Percentiles rank a stretch among this genome's conserved stretches.
phyloP scores from a whole-genome alignment of 2,797 vertebrate genomes.

The Smutsia temminckii region DNA sequence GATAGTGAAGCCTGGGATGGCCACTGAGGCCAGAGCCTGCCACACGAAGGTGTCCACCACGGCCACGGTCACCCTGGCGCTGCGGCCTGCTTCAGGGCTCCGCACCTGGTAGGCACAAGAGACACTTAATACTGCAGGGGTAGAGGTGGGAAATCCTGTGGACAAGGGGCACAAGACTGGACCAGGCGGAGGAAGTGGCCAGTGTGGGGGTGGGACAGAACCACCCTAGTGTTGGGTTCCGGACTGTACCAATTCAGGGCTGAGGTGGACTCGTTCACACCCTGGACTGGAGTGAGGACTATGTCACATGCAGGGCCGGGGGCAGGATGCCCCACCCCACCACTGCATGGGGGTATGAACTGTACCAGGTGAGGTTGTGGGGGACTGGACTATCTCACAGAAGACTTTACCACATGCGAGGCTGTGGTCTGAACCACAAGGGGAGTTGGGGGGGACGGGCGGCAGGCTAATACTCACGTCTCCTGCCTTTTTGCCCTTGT shows the following conservation, averaged over 20 bases:
- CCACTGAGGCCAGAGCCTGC: slow-evolving; percentile 96
- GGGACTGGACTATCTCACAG: neutral
- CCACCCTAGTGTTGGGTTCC: neutral
- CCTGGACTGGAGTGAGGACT: neutral
- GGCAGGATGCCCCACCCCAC: neutral
- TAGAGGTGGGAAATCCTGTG: neutral
- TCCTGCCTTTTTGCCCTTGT: slow-evolving; percentile 95
- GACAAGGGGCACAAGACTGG: neutral
- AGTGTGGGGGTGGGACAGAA: neutral
- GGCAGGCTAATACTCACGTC: slow-evolving; percentile 84
- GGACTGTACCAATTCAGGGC: neutral
- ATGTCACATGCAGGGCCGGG: neutral
- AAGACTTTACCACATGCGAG: neutral
- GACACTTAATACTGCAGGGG: neutral
- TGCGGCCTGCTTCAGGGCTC: slow-evolving; percentile 84
- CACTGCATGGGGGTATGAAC: neutral
- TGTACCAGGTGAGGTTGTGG: neutral
- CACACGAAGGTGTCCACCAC: slow-evolving; percentile 97
- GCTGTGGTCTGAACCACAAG: neutral
- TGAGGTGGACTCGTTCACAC: neutral
- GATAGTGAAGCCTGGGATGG: slow-evolving; percentile 96
- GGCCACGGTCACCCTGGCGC: slow-evolving; percentile 86
- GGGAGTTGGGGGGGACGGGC: too few relatives aligned
- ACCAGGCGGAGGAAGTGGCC: neutral
- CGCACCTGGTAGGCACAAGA: slow-evolving; percentile 81